Evolutionary conservation across 2,888 invertebrate genomes (phyloP), one percentile per base, ranked within the genome.

Genomic region (Pegoplata infirma): DNA sequence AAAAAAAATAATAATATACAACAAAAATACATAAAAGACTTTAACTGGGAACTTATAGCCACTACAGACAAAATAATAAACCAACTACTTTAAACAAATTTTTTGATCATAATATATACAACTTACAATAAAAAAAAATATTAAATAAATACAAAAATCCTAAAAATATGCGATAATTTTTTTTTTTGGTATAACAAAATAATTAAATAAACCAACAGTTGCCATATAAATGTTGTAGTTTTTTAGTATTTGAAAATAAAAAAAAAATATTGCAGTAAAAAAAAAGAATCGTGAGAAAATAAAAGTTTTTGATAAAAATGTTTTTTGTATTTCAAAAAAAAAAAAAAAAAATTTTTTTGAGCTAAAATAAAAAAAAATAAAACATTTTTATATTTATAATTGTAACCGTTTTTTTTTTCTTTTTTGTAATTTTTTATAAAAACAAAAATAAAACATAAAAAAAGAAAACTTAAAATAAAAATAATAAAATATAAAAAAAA

Each of bases 21-120:
- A n/a, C n/a, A 10, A 25, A 47, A 40, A 67, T 49, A 68, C 76
- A 58, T 72, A 69, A 78, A 81, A 75, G 81, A 78, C 76, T 76
- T 81, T 66, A 64, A 75, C 66, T 75, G 79, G 75, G 71, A 79
- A 78, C 69, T 72, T 67, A 79, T 36, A 80, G 82, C 84, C 86
- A 82, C 82, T 81, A 75, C 69, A 77, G 80, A 69, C 68, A 77
- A 66, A 32, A 58, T n/a, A 64, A 4, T n/a, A 36, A 76, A 61
- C 63, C 23, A 59, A 76, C 55, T 76, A 76, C 67, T 75, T 76
- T 79, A 72, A 63, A 78, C 53, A 77, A 73, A 64, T 73, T 69
- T 78, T 78, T 78, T 74, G 58, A 67, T 67, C 59, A 59, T 73
- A 51, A 51, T 58, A 73, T 72, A 56, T 73, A 73, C 66, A 73